Percentiles rank a stretch among this genome's conserved stretches.
Evolutionary conservation across 2,113 vertebrate genomes (phyloP).

Genomic region (Cyanoderma ruficeps): DNA sequence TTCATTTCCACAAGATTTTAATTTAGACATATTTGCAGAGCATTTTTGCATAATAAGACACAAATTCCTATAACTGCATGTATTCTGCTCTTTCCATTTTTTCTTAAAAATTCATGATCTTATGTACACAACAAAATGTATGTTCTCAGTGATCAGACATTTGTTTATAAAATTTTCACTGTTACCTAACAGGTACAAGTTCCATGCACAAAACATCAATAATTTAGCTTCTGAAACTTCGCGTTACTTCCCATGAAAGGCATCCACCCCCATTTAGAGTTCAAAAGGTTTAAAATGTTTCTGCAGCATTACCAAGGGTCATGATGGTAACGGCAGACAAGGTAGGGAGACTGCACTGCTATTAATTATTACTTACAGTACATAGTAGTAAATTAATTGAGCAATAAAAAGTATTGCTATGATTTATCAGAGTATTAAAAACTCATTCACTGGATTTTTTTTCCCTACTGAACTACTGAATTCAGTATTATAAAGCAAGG

Average conservation of each 20-base stretch:
- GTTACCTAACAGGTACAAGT: not conserved
- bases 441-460: not conserved
- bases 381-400: constrained; percentile 5
- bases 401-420: constrained; percentile 16
- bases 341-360: not conserved
- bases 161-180: not conserved
- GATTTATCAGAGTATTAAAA: constrained; percentile 43
- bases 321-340: not conserved
- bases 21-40: not conserved
- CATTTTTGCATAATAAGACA: not conserved
- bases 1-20: not conserved
- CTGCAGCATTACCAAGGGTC: not conserved
- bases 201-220: not conserved
- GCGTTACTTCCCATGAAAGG: not conserved
- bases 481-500: not conserved
- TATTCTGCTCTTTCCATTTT: not conserved
- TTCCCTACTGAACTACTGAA: not conserved
- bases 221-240: not conserved
- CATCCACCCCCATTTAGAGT: not conserved
- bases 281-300: not conserved
- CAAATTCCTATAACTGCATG: not conserved
- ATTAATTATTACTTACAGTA: constrained; percentile 29
- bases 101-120: not conserved
- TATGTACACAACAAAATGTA: not conserved
- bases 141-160: not conserved